Conservation (phyloP, 2,113 vertebrate species). For the Pimephales promelas region DNA sequence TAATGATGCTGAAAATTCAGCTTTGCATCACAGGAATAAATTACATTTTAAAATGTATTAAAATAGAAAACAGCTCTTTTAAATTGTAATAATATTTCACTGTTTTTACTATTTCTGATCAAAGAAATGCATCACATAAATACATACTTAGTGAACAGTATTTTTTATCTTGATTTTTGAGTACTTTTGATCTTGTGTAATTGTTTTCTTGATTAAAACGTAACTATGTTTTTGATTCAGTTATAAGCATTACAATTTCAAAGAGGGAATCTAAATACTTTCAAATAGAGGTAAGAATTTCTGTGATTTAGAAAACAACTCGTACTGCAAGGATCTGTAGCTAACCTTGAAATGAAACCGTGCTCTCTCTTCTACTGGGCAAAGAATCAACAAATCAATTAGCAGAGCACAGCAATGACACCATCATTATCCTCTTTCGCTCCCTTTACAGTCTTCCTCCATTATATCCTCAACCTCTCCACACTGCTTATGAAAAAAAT, state of each 20-base stretch:
- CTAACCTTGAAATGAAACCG: not conserved
- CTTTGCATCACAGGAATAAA: not conserved
- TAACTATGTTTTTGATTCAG: not conserved
- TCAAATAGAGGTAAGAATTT: not conserved
- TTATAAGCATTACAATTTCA: not conserved
- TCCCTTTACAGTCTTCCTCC: slow-evolving; percentile 44
- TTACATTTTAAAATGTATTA: no score
- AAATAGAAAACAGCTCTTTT: no score
- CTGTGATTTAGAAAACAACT: not conserved
- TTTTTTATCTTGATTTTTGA: no score
- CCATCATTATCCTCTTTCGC: slow-evolving; percentile 37
- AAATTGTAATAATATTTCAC: not conserved
- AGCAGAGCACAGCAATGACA: slow-evolving; percentile 35
- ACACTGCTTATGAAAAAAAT: slow-evolving; percentile 60
- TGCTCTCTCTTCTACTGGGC: slow-evolving; percentile 27
- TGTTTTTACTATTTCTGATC: not conserved
- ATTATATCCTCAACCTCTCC: slow-evolving; percentile 6
- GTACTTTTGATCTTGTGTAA: not conserved
- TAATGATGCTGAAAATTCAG: not conserved
- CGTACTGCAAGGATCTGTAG: not conserved
- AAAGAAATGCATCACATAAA: not conserved
- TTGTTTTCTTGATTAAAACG: not conserved
- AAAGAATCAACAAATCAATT: slow-evolving; percentile 48
- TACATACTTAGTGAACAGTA: not conserved
- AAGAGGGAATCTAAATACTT: not conserved